A percentile compares a stretch with the other conserved stretches of the same genome.
phyloP scores from a whole-genome alignment of 2,797 vertebrate species.

The Calcarius lapponicus region DNA sequence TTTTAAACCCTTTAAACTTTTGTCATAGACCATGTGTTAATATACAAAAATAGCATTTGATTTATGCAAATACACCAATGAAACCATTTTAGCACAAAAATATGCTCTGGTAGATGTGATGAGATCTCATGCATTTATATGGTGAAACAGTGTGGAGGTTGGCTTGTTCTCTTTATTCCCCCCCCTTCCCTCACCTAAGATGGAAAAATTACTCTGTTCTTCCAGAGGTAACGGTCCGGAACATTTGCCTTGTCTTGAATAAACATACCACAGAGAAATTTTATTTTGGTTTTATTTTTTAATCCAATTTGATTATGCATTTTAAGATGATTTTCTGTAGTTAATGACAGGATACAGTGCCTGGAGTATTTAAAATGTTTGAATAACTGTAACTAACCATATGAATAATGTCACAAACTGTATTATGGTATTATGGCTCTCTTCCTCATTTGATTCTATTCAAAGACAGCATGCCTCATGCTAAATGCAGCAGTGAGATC shows the following conservation, averaged over 20 bases:
- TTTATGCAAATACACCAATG: background rate
- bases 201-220: background rate
- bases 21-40: background rate
- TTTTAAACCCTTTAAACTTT: background rate
- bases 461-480: background rate
- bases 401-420: background rate
- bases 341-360: background rate
- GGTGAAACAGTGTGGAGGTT: background rate
- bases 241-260: background rate
- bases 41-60: background rate
- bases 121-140: background rate
- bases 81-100: constrained; percentile 1
- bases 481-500: background rate
- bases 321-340: background rate
- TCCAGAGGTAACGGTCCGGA: background rate
- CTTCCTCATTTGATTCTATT: background rate
- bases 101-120: background rate
- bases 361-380: background rate
- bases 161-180: background rate
- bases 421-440: background rate
- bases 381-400: background rate
- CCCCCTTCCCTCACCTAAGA: background rate
- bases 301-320: background rate
- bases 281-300: background rate
- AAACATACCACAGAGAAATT: background rate